Base-by-base conservation (phyloP, 1,140 invertebrate species). In the Sycobia sp. region DNA sequence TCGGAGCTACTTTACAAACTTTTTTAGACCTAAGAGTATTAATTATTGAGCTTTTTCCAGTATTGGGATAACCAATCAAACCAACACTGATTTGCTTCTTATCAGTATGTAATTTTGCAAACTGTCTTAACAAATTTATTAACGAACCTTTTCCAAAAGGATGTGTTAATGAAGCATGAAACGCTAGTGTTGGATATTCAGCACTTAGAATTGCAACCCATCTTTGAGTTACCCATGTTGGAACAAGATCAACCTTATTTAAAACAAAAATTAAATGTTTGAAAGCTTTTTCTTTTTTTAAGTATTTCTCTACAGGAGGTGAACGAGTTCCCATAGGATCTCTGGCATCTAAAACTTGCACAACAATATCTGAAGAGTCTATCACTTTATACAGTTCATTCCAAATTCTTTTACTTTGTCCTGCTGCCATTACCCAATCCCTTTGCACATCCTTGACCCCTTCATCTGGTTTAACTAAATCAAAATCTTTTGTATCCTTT, bases 301-400 rank as follows among this genome's bases (percentile, higher is more conserved):
- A 68, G 74, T 89, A 94, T 55, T 88, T 86, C 76, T 94, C 92
- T 44, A 99, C 91, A 69, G 96, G 92, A 47, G 91, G 88, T 68
- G 94, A 97, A 62, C 97, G 86, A 1, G 97, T 99, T 4, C 97
- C 97, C 82, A 94, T 85, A 0, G 96, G 96, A 86, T 99, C 94
- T 66, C 97, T 85, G 1, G 96, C 95, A 86, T 98, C 96, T 44
- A 99, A 81, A 5, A 95, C 88, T 85, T 99, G 94, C 14, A 99
- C 80, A 22, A 99, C 78, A 8, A 99, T 96, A 87, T 99, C 97
- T 1, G 96, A 97, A 9, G 97, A 99, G 81, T 99, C 98, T 47
- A 99, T 91, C 10, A 99, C 96, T 87, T 99, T 99, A 76, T 99
- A 98, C 8, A 99, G 79, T 81, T 99, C 98, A 84, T 97, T 97